phyloP scores from a whole-genome alignment of 2,113 vertebrate genomes.

The Poicephalus meyeri region DNA sequence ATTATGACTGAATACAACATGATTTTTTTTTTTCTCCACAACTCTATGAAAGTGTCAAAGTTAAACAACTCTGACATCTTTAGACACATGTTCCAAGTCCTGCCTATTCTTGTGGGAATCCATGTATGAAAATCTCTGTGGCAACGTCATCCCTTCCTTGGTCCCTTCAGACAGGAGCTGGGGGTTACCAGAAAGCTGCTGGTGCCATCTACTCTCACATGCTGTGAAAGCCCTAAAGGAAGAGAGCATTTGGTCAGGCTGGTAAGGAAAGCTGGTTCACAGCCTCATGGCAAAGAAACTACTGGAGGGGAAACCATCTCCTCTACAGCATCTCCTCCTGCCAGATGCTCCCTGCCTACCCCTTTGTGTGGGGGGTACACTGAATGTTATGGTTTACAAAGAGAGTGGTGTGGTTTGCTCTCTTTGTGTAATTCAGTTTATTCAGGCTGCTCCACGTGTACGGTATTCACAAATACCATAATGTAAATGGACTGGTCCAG shows the following conservation, averaged over 20 bases:
- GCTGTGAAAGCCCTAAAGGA: neutral
- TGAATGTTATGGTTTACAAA: neutral
- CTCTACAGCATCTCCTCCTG: neutral
- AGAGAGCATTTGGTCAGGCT: neutral
- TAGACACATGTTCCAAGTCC: neutral
- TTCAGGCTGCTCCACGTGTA: neutral
- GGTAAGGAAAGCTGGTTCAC: neutral
- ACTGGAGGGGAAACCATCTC: neutral
- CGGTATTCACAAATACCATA: neutral
- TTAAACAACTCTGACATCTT: neutral
- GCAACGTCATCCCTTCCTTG: neutral
- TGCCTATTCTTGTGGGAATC: neutral
- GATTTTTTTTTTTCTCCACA: accelerated
- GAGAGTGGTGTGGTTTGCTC: neutral
- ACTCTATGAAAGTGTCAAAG: neutral
- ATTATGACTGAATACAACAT: neutral
- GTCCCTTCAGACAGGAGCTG: neutral
- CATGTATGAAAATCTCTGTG: neutral
- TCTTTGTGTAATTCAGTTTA: neutral
- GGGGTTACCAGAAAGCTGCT: neutral
- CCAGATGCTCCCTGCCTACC: neutral
- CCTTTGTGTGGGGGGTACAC: neutral
- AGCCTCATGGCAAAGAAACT: neutral
- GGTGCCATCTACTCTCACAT: neutral
- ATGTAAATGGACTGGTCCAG: neutral